Evolutionary conservation across 2,888 invertebrate species (phyloP), one percentile per base, ranked within the genome.

Genomic region (Elmis aenea): DNA sequence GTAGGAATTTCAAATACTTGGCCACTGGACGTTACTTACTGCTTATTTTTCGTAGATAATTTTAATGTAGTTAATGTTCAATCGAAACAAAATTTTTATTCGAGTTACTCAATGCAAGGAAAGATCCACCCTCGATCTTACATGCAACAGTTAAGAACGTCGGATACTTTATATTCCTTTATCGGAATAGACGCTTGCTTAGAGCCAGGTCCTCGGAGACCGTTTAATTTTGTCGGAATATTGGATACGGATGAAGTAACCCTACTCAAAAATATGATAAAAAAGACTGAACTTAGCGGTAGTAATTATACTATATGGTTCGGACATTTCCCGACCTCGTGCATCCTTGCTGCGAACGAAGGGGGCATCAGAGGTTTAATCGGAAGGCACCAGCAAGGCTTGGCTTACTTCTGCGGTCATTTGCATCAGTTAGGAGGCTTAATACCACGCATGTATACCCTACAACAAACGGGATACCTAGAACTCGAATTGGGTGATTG

Each of bases 401-500:
- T 83, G 54, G 88, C 77, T 0, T 93, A 92, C 69, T 68, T 93
- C 12, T 91, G 91, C 67, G 94, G 94, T 1, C 94, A 94, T 70
- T 77, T 91, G 51, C 94, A 94, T 67, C 83, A 83, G 2, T 73
- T 92, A 57, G 85, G 81, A 23, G 89, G 87, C 3, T 55, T 83
- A 3, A 80, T 89, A 1, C 81, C 84, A 4, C 72, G 79, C 47
- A 92, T 94, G 92, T 91, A 92, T 59, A 85, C 90, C 1, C 71
- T 84, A 50, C 93, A 93, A 57, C 79, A 80, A 51, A 77, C 76
- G 42, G 92, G 92, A 3, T 85, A 78, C 59, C 69, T 93, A 39
- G 94, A 94, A 68, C 71, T 93, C 37, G 94, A 94, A 68, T 69
- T 93, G 33, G 89, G 84, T 5, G 94, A 94, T 69, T 94, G 93